Percentiles rank a stretch among this genome's conserved stretches.
These are phyloP conservation scores for Oostethus manadensis DNA, from an alignment of 2,113 vertebrate genomes.

Conservation along the genomic window DNA sequence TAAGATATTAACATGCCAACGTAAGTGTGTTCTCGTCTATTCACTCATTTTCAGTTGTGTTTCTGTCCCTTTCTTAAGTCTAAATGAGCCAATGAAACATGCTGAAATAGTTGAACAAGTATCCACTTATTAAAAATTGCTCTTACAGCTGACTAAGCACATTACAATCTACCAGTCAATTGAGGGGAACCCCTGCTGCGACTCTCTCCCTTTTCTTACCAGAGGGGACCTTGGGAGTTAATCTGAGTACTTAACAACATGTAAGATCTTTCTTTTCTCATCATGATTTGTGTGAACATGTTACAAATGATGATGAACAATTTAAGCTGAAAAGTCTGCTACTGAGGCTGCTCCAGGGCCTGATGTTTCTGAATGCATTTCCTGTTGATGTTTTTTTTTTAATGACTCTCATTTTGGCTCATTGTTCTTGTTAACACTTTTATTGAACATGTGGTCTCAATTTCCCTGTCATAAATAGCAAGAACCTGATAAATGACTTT, in stretches of 20 bases:
- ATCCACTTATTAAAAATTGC: constrained; percentile 47
- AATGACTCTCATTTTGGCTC: no score
- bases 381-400: constrained; percentile 37
- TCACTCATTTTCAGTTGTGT: not conserved
- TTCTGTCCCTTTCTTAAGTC: constrained; percentile 10
- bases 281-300: constrained; percentile 34
- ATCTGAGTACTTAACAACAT: constrained; percentile 33
- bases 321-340: constrained; percentile 8
- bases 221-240: constrained; percentile 28
- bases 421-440: constrained; percentile 53
- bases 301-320: constrained; percentile 46
- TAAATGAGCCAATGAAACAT: constrained; percentile 31
- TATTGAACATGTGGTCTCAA: constrained; percentile 54
- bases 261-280: constrained; percentile 12
- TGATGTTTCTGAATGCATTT: constrained; percentile 39
- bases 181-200: constrained; percentile 39
- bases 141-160: constrained; percentile 53
- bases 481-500: constrained; percentile 38
- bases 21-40: constrained; percentile 1
- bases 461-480: constrained; percentile 41
- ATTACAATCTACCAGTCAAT: constrained; percentile 40
- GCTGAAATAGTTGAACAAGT: constrained; percentile 32
- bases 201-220: constrained; percentile 41
- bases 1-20: no score
- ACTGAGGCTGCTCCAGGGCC: constrained; percentile 17